Base-by-base conservation (phyloP, 1,140 invertebrate species). In the Sipha flava region DNA sequence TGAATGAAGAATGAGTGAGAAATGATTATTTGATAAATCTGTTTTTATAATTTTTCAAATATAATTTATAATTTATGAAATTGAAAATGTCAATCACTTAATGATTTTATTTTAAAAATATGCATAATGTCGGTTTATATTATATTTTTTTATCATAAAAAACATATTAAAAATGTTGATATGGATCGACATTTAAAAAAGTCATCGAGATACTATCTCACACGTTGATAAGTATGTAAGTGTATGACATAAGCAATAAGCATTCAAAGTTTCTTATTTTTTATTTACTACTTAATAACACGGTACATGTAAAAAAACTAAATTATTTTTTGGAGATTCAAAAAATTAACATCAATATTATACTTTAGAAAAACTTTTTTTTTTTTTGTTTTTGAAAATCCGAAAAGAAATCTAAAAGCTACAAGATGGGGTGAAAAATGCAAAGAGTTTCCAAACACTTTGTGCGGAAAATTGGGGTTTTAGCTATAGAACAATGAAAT, bases 401-500 rank as follows among this genome's bases (percentile, higher is more conserved):
- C 14, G 16, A 43, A 12, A 23, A 68, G 14, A 45, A 43, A n/a
- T 68, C 45, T 26, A 26, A 68, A 68, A 23, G 21, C 45, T 45
- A 26, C 66, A 7, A 26, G 37, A 3, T 2, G 21, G 12, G 16
- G 66, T 68, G n/a, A 68, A 68, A 68, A 26, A 68, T 45, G 66
- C 66, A 68, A 45, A 45, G 40, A 45, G 26, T 73, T 52, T 52
- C 21, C 43, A 31, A 73, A 26, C 47, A 52, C 31, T 73, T 21
- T 52, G 29, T 21, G 47, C 29, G 45, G 47, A 52, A 73, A 31
- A 73, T 52, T 52, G 70, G 26, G 31, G 47, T 73, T 73, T 52
- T 34, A 73, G 70, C 31, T 26, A 34, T 37, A 54, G 70, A 34
- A 73, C 45, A 73, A 73, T 73, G 70, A 73, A 73, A 73, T 52